phyloP scores from a whole-genome alignment of 2,888 invertebrate genomes.

The Cataglyphis altisquamis region DNA sequence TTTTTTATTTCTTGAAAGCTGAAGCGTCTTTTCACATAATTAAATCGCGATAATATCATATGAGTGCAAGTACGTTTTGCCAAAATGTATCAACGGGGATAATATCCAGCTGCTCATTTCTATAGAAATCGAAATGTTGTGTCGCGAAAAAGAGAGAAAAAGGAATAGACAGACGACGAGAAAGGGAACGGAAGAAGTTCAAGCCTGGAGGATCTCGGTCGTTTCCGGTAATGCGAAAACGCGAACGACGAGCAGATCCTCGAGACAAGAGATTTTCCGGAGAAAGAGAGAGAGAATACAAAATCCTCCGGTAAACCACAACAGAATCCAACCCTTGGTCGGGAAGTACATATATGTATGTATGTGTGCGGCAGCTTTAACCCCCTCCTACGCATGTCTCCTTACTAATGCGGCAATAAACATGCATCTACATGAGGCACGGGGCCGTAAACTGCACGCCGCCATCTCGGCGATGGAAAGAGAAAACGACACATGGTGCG shows the following conservation, averaged over 20 bases:
- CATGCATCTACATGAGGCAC: constrained; percentile 81
- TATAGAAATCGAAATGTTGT: neutral
- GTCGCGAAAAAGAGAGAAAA: neutral
- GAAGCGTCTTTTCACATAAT: neutral
- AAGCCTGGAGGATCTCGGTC: constrained; percentile 33
- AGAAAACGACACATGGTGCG: constrained; percentile 30
- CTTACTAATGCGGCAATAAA: constrained; percentile 81
- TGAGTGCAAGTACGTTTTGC: neutral
- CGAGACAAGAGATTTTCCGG: constrained; percentile 75
- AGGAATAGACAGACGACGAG: neutral
- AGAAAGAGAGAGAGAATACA: constrained; percentile 47
- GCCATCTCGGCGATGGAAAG: constrained; percentile 20
- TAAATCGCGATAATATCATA: neutral
- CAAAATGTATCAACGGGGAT: neutral
- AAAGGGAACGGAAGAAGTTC: constrained; percentile 9
- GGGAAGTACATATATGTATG: neutral
- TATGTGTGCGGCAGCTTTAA: constrained; percentile 55
- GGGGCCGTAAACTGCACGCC: constrained; percentile 62
- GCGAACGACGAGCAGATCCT: constrained; percentile 55
- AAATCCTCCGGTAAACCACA: constrained; percentile 80
- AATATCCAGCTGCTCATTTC: neutral
- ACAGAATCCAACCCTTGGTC: constrained; percentile 74
- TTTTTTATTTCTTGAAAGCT: constrained; percentile 1
- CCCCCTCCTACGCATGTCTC: constrained; percentile 54
- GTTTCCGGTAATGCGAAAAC: constrained; percentile 71